A percentile compares a stretch with the other conserved stretches of the same genome.
Conservation (phyloP, 2,797 vertebrate genomes). For the Amniataba percoides region DNA sequence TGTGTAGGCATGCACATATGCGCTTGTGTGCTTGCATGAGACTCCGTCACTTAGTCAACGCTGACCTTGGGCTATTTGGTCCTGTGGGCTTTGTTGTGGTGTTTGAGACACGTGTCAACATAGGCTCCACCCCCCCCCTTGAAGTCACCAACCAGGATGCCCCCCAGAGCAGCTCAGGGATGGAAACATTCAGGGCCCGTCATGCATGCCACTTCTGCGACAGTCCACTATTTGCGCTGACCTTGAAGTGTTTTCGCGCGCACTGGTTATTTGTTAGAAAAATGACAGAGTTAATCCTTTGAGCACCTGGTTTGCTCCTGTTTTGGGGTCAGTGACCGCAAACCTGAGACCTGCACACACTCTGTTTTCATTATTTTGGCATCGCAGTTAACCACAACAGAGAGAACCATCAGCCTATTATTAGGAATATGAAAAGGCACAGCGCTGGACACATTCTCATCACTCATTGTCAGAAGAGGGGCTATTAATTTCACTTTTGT, state of each 20-base stretch:
- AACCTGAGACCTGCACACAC: conserved; percentile 44
- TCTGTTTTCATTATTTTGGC: conserved; percentile 66
- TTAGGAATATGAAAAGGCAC: conserved; percentile 44
- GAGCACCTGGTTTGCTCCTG: conserved; percentile 74
- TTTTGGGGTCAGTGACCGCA: conserved; percentile 58
- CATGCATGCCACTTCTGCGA: conserved; percentile 68
- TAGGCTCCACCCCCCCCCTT: conserved; percentile 56
- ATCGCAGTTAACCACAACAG: conserved; percentile 53
- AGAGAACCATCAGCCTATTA: conserved; percentile 41
- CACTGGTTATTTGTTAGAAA: conserved; percentile 72
- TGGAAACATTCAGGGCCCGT: conserved; percentile 72
- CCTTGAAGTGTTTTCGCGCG: conserved; percentile 75
- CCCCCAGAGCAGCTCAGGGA: conserved; percentile 43
- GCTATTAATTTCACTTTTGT: conserved; percentile 54
- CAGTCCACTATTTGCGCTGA: conserved; percentile 51
- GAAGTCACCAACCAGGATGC: conserved; percentile 47
- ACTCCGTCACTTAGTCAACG: conserved; percentile 70
- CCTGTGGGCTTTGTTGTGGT: conserved; percentile 80
- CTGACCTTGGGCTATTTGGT: conserved; percentile 79
- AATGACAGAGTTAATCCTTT: conserved; percentile 73
- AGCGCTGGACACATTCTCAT: conserved; percentile 47
- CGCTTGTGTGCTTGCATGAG: conserved; percentile 68
- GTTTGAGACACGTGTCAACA: conserved; percentile 74
- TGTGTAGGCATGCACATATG: conserved; percentile 45
- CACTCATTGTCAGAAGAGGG: conserved; percentile 53